Base-by-base conservation (phyloP, 1,140 invertebrate species). In the Drosophila erecta region DNA sequence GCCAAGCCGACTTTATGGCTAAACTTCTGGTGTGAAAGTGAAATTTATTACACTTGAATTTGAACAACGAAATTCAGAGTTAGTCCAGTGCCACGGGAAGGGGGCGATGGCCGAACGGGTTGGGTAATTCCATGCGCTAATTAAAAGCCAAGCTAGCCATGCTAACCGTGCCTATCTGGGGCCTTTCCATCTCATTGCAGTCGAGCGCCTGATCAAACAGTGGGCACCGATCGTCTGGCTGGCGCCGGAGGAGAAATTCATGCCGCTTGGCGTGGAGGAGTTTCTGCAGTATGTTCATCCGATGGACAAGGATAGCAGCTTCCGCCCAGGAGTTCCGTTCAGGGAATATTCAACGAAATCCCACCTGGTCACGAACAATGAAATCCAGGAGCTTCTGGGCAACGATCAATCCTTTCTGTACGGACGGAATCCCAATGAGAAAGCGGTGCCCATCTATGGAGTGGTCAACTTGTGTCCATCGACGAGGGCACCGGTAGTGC, bases 161-260 rank as follows among this genome's bases (percentile, higher is more conserved):
- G 35, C 58, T 59, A 69, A 81, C 44, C 60, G 44, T 24, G 40
- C 41, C 44, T 62, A 70, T 55, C 44, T 75, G 43, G 35, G 35
- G 49, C 37, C 35, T 59, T 62, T 65, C 43, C 57, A 69, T 51
- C 51, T 66, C 55, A 43, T 76, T 73, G 37, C 81, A 94, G 94
- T 94, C 54, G 93, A 92, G 74, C 87, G 78, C 44, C 65, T 94
- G 15, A 93, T 94, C 53, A 92, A 83, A 57, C 92, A 93, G 83
- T 95, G 95, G 95, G 93, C 95, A 2, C 95, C 95, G 5, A 86
- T 95, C n/a, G 93, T 95, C 24, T 95, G 94, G 94, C 90, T 95
- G 33, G 94, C 94, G 49, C 94, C 94, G 7, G 93, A 94, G 50
- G 95, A 95, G 90, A 93, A 93, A 91, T 95, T 94, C 65, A 92